Conservation (phyloP, 2,113 vertebrate species). For the Dasypus novemcinctus region DNA sequence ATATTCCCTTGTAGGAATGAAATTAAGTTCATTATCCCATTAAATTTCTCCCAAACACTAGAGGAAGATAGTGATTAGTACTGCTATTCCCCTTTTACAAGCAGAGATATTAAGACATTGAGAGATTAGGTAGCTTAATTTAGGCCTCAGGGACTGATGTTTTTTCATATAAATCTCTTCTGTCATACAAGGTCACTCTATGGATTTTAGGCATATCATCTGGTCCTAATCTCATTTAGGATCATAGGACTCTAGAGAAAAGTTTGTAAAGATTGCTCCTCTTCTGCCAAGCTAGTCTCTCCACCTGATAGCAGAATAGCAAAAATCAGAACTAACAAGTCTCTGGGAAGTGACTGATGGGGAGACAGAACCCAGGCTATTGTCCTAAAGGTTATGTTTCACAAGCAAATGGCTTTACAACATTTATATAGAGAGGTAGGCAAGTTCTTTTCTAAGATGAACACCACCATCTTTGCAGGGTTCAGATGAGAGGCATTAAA, state of each 20-base stretch:
- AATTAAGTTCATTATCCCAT: slow-evolving; percentile 57
- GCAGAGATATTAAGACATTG: neutral
- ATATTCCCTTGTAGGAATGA: slow-evolving; percentile 44
- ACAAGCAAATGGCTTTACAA: neutral
- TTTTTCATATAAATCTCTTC: slow-evolving; percentile 34
- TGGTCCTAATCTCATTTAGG: slow-evolving; percentile 1
- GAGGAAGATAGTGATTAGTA: neutral
- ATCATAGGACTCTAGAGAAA: neutral
- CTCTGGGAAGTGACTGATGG: neutral
- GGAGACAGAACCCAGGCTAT: neutral
- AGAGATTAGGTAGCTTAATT: slow-evolving; percentile 34
- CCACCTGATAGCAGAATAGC: neutral
- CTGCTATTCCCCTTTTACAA: neutral
- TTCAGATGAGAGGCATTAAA: neutral
- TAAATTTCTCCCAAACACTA: slow-evolving; percentile 29
- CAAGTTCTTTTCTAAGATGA: neutral
- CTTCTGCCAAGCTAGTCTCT: neutral
- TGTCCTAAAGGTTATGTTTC: neutral
- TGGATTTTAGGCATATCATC: slow-evolving; percentile 17
- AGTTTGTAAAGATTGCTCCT: neutral
- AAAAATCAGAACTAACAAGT: neutral
- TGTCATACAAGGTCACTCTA: neutral
- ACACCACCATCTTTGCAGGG: neutral
- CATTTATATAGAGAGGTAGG: neutral
- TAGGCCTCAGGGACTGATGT: slow-evolving; percentile 17